Conservation (phyloP, 2,113 vertebrate genomes). For the Paracanthobrama guichenoti region DNA sequence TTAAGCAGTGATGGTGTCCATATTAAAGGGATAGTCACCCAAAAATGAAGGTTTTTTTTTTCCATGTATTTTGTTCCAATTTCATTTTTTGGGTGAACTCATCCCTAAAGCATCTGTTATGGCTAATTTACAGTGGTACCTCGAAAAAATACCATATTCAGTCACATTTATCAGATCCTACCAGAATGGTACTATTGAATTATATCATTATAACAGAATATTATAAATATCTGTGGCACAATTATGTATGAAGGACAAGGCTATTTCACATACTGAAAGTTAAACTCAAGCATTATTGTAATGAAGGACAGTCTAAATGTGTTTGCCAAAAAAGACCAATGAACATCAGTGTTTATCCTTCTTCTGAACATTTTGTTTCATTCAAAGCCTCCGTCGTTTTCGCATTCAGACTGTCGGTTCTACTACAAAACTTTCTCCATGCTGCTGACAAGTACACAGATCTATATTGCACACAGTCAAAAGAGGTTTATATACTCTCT, state of each 20-base stretch:
- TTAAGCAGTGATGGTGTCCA: background rate
- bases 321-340: slow-evolving; percentile 30
- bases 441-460: slow-evolving; percentile 7
- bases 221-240: background rate
- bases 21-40: background rate
- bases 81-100: background rate
- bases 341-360: background rate
- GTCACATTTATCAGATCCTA: background rate
- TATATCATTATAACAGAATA: background rate
- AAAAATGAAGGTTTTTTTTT: background rate
- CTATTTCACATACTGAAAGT: background rate
- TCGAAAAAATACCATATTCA: background rate
- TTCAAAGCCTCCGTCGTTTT: background rate
- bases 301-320: slow-evolving; percentile 16
- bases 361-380: background rate
- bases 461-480: background rate
- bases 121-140: background rate
- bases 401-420: background rate
- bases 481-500: background rate
- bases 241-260: background rate
- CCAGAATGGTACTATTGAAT: background rate
- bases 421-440: background rate
- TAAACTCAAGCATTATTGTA: background rate
- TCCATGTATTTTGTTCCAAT: background rate
- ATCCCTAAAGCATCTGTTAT: background rate